Evolutionary conservation across 1,140 invertebrate species (phyloP), one percentile per base, ranked within the genome.

Genomic region (Octopus sinensis): DNA sequence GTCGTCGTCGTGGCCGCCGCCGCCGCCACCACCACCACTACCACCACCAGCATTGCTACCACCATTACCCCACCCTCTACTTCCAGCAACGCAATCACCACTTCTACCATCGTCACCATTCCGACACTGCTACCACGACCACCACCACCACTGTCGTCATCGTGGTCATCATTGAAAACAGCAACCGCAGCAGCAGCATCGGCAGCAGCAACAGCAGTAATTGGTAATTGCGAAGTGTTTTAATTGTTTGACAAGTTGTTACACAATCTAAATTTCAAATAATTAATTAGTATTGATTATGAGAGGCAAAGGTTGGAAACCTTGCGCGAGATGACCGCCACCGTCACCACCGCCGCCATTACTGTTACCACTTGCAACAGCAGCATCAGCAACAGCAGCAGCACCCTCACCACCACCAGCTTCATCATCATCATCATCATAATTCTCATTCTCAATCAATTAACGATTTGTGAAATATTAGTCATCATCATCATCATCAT

Each of bases 401-500:
- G 9, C 56, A 62, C 17, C 1, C 1, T 62, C 56, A 62, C 56
- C 56, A 62, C 56, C 56, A 62, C 17, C 56, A 62, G 9, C 56
- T 62, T 17, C 54, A 56, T 56, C 54, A 56, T 79, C 12, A 56
- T 79, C 54, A 56, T 79, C 54, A 56, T 54, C 54, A 13, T 79
- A 23, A 56, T 54, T 54, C 7, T 79, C 54, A 56, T 79, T 30
- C 53, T 79, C 54, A 79, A 54, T 54, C n/a, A 12, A 23, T 23
- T 54, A 6, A 68, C 56, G n/a, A 51, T 54, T 54, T 23, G 5
- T 54, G 51, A 54, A 4, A 56, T 79, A 23, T 6, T 79, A 23
- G 10, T 54, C 9, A 56, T 54, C 1, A 79, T 79, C 54, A 79
- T 79, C n/a, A 79, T 79, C n/a, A 54, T 79, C 54, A 79, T 79